Base-by-base conservation (phyloP, 2,888 invertebrate species). In the Ophion ventricosus region DNA sequence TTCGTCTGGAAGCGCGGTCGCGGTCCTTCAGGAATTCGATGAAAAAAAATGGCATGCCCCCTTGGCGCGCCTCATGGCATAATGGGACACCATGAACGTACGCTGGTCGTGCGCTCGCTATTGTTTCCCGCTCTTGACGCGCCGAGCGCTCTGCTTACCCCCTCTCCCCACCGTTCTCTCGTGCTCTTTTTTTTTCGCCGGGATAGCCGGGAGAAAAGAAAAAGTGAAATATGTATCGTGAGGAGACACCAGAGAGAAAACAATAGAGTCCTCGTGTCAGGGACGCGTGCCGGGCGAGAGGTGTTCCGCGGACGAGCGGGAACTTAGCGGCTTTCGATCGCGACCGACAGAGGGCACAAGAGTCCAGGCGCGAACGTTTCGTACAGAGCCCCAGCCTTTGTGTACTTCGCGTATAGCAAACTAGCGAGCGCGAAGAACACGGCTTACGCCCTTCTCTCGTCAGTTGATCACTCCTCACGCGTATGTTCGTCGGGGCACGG, bases 51-150 rank as follows among this genome's bases (percentile, higher is more conserved):
- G 88, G 88, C 90, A 90, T 92, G 91, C 93, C 92, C 93, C 93
- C 93, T 93, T 93, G 93, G 93, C 92, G 88, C 89, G 90, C 91
- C 93, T 93, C 93, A 93, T 93, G 93, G 92, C 88, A 89, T 92
- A 93, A 91, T 91, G 92, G 93, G 93, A 86, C 86, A 90, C 88
- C 91, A 93, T 91, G 87, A 93, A 87, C 85, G 89, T 84, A 90
- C 87, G 93, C 87, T 91, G 92, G 93, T 93, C 57, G n/a, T n/a
- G 78, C 70, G 29, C 23, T 25, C 20, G 17, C 69, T 56, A 26
- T 61, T 26, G 63, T 54, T 57, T 25, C n/a, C 10, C 54, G n/a
- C 29, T 40, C n/a, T 25, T 57, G 57, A n/a, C 83, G 67, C 77
- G 43, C 63, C 20, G 2, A 40, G 20, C 63, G 56, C 72, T 29